phyloP scores from a whole-genome alignment of 2,888 invertebrate species.

The Apamea sordens region DNA sequence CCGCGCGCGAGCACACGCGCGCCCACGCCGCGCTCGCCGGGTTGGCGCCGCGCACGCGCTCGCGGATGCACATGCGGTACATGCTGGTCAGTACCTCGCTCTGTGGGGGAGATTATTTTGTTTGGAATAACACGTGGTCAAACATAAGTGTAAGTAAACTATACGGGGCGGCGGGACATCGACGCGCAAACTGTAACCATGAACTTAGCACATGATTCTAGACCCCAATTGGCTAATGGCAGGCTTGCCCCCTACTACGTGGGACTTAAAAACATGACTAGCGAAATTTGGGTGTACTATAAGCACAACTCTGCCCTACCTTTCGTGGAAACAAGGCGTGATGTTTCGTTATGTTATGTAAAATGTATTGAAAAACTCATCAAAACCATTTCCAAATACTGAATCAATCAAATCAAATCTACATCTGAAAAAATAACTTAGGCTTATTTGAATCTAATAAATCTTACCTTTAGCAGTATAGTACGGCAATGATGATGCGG shows the following conservation, averaged over 20 bases:
- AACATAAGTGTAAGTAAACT: not conserved
- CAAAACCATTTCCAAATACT: no score
- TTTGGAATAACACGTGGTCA: not conserved
- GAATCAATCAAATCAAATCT: no score
- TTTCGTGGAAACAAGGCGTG: no score
- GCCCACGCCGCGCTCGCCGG: constrained; percentile 68
- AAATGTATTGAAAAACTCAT: no score
- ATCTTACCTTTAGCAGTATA: constrained; percentile 90
- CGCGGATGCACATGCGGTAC: constrained; percentile 74
- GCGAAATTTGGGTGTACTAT: no score
- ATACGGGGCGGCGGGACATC: not conserved
- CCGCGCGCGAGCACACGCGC: constrained; percentile 67
- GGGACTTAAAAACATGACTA: no score
- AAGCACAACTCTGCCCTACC: no score
- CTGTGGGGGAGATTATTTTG: constrained; percentile 61
- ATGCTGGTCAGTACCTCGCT: constrained; percentile 76
- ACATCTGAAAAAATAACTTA: no score
- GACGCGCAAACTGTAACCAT: not conserved
- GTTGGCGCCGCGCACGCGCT: constrained; percentile 62
- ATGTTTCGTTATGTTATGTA: no score
- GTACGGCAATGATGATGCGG: constrained; percentile 91
- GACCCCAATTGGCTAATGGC: no score
- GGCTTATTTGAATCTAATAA: no score
- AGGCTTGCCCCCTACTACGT: no score
- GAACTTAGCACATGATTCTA: not conserved